phyloP scores from a whole-genome alignment of 1,140 invertebrate genomes.

The Heterodera carotae region DNA sequence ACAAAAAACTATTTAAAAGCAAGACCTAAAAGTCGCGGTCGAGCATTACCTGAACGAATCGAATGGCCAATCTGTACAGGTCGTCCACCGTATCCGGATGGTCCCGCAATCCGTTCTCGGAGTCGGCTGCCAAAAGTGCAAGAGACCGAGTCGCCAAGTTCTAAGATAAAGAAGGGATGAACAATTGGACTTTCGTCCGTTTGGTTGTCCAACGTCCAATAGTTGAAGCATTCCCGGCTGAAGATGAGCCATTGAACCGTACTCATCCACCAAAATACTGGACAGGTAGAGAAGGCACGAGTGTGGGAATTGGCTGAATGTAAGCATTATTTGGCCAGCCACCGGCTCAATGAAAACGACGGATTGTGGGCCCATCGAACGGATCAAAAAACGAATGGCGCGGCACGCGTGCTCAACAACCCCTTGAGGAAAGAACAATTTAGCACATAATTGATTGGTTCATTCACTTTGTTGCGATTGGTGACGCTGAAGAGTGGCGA shows the following conservation, averaged over 20 bases:
- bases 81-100: conserved; percentile 97
- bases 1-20: no score
- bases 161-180: conserved; percentile 66
- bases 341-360: conserved; percentile 78
- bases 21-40: no score
- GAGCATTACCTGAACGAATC: conserved; percentile 66
- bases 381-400: conserved; percentile 82
- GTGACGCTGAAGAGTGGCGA: conserved; percentile 15
- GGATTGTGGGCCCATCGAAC: conserved; percentile 80
- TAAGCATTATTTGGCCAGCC: conserved; percentile 79
- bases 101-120: conserved; percentile 76
- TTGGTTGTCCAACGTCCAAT: conserved; percentile 70
- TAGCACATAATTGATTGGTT: not conserved
- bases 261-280: conserved; percentile 92
- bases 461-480: conserved; percentile 15
- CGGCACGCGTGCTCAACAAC: conserved; percentile 89
- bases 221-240: conserved; percentile 78
- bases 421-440: conserved; percentile 64
- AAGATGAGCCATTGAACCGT: conserved; percentile 75
- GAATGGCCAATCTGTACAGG: conserved; percentile 83
- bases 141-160: conserved; percentile 83
- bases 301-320: conserved; percentile 83
- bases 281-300: conserved; percentile 92
- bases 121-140: conserved; percentile 73
- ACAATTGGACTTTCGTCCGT: not conserved